Evolutionary conservation across 2,113 vertebrate species (phyloP).

Genomic region (Pogonocichla stellata): DNA sequence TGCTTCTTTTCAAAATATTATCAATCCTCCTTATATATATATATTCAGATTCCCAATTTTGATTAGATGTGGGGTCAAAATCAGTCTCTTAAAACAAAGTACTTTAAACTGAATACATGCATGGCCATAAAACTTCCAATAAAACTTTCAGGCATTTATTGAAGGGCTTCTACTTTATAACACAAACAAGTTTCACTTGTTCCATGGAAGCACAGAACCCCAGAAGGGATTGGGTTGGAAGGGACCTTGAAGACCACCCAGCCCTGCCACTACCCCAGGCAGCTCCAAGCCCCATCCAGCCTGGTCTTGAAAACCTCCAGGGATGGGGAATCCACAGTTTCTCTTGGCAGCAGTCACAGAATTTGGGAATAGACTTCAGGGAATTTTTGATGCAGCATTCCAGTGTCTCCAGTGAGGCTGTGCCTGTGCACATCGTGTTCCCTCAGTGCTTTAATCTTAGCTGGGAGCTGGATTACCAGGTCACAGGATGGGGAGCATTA

Average conservation of each 20-base stretch:
- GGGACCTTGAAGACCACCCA: background rate
- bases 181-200: background rate
- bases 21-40: rapidly evolving
- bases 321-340: background rate
- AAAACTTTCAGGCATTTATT: background rate
- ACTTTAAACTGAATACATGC: background rate
- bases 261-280: background rate
- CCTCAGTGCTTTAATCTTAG: background rate
- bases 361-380: background rate
- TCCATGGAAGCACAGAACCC: background rate
- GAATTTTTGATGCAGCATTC: background rate
- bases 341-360: background rate
- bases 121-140: background rate
- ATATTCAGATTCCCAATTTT: background rate
- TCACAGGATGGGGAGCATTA: background rate
- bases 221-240: background rate
- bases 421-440: background rate
- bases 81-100: background rate
- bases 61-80: background rate
- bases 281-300: background rate
- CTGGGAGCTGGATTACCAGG: background rate
- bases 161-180: background rate
- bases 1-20: background rate
- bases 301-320: background rate
- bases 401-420: background rate